These are phyloP conservation scores for Teleogryllus occipitalis DNA, from an alignment of 1,140 invertebrate species.

Conservation along the genomic window DNA sequence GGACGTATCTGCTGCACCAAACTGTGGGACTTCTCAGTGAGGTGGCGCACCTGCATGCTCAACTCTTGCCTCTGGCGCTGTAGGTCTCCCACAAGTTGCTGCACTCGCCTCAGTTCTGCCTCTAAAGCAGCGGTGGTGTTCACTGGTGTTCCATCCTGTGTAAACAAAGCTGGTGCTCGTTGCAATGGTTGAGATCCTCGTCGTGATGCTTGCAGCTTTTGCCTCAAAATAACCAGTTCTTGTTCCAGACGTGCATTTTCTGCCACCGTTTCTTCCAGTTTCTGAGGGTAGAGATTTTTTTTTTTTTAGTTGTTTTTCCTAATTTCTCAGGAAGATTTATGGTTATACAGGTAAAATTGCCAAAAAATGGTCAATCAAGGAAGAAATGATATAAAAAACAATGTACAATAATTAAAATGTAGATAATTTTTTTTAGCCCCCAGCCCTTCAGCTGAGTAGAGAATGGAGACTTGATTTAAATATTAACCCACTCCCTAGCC, in stretches of 20 bases:
- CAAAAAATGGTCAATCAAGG: background rate
- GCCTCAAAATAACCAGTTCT: constrained; percentile 71
- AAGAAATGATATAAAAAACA: too few relatives aligned
- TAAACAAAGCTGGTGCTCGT: background rate
- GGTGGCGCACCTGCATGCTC: constrained; percentile 67
- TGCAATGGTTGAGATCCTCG: constrained; percentile 23
- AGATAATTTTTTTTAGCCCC: too few relatives aligned
- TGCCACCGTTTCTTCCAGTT: constrained; percentile 81
- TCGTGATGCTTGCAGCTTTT: constrained; percentile 66
- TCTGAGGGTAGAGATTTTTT: constrained; percentile 41
- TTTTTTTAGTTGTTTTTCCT: too few relatives aligned
- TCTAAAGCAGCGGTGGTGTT: constrained; percentile 57
- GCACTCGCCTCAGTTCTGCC: constrained; percentile 71
- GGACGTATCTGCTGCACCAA: constrained; percentile 43
- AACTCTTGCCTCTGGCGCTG: constrained; percentile 74
- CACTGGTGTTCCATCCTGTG: background rate
- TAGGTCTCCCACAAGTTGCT: constrained; percentile 73
- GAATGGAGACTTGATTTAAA: too few relatives aligned
- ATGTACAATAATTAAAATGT: too few relatives aligned
- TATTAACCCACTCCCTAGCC: too few relatives aligned
- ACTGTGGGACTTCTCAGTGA: constrained; percentile 65
- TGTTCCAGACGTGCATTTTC: constrained; percentile 82
- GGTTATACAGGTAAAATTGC: background rate
- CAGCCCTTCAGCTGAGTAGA: too few relatives aligned
- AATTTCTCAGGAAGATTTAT: too few relatives aligned